Evolutionary conservation across 1,140 invertebrate species (phyloP).

Genomic region (Pseudomyrmex sp.): DNA sequence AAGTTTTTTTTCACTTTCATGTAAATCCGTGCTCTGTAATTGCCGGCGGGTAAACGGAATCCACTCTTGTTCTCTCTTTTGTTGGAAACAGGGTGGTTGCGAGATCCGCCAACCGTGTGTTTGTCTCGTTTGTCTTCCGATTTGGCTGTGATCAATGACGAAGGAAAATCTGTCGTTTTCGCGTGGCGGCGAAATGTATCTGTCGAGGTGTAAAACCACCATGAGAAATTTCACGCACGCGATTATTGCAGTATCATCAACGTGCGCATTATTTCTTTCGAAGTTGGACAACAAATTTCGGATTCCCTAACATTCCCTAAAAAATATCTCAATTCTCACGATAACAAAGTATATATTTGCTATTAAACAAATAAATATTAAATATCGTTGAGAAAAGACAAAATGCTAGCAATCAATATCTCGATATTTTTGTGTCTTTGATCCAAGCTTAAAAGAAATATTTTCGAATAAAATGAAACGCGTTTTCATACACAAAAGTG

Average conservation of each 20-base stretch:
- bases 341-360: too few species aligned
- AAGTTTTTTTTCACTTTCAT: slow-evolving; percentile 69
- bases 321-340: too few species aligned
- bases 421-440: background rate
- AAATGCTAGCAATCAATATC: background rate
- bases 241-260: slow-evolving; percentile 1
- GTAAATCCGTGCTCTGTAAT: slow-evolving; percentile 67
- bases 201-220: slow-evolving; percentile 28
- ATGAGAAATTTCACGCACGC: slow-evolving; percentile 9
- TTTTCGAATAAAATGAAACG: slow-evolving; percentile 28
- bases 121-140: slow-evolving; percentile 60
- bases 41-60: slow-evolving; percentile 38
- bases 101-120: slow-evolving; percentile 42
- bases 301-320: too few species aligned
- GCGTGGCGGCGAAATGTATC: slow-evolving; percentile 20
- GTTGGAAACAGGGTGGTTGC: slow-evolving; percentile 34
- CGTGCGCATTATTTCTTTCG: slow-evolving; percentile 9
- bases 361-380: too few species aligned
- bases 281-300: background rate
- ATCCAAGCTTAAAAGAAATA: slow-evolving; percentile 6
- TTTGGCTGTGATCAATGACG: slow-evolving; percentile 50
- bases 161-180: slow-evolving; percentile 58
- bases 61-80: slow-evolving; percentile 15
- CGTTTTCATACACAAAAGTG: background rate
- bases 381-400: background rate